Percentiles rank a stretch among this genome's conserved stretches.
phyloP scores from a whole-genome alignment of 2,797 vertebrate genomes.

The Fratercula arctica region DNA sequence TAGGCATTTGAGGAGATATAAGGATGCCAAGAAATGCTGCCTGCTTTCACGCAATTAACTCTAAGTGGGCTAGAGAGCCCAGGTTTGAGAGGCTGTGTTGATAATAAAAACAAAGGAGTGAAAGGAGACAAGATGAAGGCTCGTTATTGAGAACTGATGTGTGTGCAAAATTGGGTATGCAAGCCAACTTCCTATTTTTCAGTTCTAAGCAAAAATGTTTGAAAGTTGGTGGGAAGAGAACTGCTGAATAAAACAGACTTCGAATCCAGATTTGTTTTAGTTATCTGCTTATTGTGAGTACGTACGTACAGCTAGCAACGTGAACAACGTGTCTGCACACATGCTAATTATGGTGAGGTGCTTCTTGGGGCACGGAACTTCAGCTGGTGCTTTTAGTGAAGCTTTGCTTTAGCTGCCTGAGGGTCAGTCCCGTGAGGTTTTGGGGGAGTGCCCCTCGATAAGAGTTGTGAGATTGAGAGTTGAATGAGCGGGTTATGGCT shows the following conservation, averaged over 20 bases:
- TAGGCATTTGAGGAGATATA: not conserved
- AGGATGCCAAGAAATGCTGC: not conserved
- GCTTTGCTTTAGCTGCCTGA: not conserved
- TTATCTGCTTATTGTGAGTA: not conserved
- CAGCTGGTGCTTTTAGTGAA: not conserved
- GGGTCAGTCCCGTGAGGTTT: not conserved
- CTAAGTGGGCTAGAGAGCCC: not conserved
- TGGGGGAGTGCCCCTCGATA: not conserved
- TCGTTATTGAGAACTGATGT: rapidly evolving
- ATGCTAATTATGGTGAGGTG: rapidly evolving
- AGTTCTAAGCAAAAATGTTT: not conserved
- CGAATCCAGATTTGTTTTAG: rapidly evolving
- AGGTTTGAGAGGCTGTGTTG: not conserved
- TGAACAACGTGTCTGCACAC: rapidly evolving
- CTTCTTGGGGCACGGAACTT: not conserved
- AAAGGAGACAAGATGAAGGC: not conserved
- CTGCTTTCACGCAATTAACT: not conserved
- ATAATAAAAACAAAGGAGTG: not conserved
- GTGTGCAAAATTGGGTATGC: rapidly evolving
- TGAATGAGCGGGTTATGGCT: not conserved
- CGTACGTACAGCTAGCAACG: rapidly evolving
- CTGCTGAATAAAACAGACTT: not conserved
- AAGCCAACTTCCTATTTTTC: rapidly evolving
- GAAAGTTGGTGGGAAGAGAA: not conserved
- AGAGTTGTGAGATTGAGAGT: not conserved